Conservation (phyloP, 2,888 invertebrate species). For the Panopea generosa region DNA sequence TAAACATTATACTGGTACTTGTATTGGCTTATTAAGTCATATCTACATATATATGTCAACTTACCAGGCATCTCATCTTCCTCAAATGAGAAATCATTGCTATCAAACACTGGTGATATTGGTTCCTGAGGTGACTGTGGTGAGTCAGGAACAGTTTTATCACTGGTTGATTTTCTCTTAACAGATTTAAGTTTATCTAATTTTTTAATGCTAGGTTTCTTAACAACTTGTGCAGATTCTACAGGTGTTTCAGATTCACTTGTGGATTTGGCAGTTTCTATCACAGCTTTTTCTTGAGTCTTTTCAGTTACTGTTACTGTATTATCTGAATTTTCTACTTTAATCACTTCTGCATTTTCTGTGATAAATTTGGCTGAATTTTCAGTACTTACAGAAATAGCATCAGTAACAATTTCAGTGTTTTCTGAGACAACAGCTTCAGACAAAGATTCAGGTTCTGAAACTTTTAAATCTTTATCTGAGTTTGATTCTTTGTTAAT, state of each 20-base stretch:
- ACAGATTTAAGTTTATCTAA: not conserved
- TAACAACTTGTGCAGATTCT: constrained; percentile 1
- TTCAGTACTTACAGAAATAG: not conserved
- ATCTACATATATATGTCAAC: not conserved
- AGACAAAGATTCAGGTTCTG: constrained; percentile 3
- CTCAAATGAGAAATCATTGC: constrained; percentile 50
- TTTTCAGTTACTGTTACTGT: constrained; percentile 13
- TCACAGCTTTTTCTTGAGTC: constrained; percentile 22
- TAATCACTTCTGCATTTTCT: not conserved
- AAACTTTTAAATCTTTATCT: not conserved
- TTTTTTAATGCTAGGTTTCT: not conserved
- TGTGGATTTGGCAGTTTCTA: constrained; percentile 25
- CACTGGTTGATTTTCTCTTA: too few species aligned
- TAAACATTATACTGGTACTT: too few species aligned
- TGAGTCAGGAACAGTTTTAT: too few species aligned
- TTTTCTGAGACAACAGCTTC: constrained; percentile 6
- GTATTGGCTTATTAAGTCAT: too few species aligned
- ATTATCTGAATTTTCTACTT: constrained; percentile 6
- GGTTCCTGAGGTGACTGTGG: constrained; percentile 31
- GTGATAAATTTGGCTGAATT: not conserved
- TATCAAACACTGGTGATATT: constrained; percentile 50
- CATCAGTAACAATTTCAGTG: not conserved
- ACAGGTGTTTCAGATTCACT: not conserved
- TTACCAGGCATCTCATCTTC: constrained; percentile 58
- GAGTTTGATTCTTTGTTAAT: constrained; percentile 4